Evolutionary conservation across 2,113 vertebrate genomes (phyloP).

Genomic region (Thamnophis sirtalis): DNA sequence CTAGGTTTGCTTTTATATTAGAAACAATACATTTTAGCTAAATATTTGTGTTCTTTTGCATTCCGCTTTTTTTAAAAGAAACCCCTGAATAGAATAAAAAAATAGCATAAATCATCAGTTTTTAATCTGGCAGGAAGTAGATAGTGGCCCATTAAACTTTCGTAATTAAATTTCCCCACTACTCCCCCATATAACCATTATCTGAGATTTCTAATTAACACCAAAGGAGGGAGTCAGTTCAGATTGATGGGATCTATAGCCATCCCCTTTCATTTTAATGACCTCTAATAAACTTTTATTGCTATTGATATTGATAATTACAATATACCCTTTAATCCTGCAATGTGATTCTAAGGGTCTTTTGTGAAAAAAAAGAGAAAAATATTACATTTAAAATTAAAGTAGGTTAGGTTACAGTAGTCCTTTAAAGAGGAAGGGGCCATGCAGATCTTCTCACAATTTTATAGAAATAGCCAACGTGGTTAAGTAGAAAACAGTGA

Average conservation of each 20-base stretch:
- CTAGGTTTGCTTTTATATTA: slow-evolving; percentile 26
- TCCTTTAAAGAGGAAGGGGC: slow-evolving; percentile 19
- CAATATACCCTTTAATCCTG: slow-evolving; percentile 86
- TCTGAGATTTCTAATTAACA: slow-evolving; percentile 97
- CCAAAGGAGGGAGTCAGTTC: slow-evolving; percentile 93
- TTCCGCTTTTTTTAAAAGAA: slow-evolving; percentile 62
- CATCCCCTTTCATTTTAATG: slow-evolving; percentile 99
- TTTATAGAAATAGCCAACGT: neutral
- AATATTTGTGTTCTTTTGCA: slow-evolving; percentile 58
- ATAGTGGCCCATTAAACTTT: slow-evolving; percentile 91
- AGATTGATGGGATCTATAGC: slow-evolving; percentile 91
- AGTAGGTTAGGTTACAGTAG: slow-evolving; percentile 19
- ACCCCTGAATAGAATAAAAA: slow-evolving; percentile 65
- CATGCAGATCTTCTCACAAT: neutral
- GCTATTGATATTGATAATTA: slow-evolving; percentile 96
- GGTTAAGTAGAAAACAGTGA: neutral
- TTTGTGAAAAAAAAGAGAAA: slow-evolving; percentile 66
- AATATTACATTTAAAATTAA: slow-evolving; percentile 68
- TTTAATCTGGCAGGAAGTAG: slow-evolving; percentile 86
- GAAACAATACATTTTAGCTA: slow-evolving; percentile 36
- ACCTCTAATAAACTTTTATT: slow-evolving; percentile 99
- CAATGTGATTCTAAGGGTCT: slow-evolving; percentile 76
- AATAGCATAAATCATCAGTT: slow-evolving; percentile 88
- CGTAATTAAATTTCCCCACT: slow-evolving; percentile 92
- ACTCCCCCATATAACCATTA: slow-evolving; percentile 94